A percentile compares a stretch with the other conserved stretches of the same genome.
Conservation (phyloP, 1,140 invertebrate genomes). For the Wiebesia pumilae region DNA sequence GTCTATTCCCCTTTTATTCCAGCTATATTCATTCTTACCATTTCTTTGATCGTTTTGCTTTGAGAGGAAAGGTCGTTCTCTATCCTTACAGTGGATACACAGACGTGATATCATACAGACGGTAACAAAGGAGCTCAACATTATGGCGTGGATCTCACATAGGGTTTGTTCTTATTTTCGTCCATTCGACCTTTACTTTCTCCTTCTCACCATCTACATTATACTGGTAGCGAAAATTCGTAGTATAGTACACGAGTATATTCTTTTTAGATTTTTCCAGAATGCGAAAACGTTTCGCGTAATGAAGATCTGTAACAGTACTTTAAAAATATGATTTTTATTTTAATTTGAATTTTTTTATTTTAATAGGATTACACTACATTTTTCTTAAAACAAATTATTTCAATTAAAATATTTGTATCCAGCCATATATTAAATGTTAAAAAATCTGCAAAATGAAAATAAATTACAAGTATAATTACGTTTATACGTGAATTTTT, state of each 20-base stretch:
- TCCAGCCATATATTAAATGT: no score
- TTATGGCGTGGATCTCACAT: neutral
- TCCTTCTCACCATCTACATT: neutral
- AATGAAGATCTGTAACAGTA: neutral
- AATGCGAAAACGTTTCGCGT: neutral
- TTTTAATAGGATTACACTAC: no score
- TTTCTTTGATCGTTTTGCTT: neutral
- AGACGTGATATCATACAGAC: conserved; percentile 7
- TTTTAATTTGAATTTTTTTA: no score
- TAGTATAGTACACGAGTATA: neutral
- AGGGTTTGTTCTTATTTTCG: neutral
- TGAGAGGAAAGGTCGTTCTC: neutral
- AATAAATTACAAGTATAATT: no score
- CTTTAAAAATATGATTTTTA: neutral
- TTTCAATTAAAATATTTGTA: no score
- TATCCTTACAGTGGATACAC: neutral
- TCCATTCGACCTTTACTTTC: neutral
- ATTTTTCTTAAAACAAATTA: no score
- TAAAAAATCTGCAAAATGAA: no score
- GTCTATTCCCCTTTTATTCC: neutral
- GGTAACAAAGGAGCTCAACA: neutral
- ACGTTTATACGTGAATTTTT: no score
- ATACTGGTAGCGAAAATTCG: neutral
- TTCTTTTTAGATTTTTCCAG: neutral
- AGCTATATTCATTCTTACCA: neutral